Evolutionary conservation across 2,888 invertebrate species (phyloP).

Genomic region (Alitta virens): DNA sequence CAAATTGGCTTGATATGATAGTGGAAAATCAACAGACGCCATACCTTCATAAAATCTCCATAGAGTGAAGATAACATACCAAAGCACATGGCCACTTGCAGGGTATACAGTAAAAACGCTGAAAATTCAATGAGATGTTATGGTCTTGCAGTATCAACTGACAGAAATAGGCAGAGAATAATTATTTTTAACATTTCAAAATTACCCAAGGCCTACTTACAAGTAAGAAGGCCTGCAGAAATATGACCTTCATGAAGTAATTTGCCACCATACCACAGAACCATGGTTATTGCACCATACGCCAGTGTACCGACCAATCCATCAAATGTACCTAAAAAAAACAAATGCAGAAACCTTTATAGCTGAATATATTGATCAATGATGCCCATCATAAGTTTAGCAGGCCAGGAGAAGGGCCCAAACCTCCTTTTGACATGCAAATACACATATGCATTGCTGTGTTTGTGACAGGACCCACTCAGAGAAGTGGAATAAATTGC

Average conservation of each 20-base stretch:
- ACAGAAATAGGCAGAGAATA: no score
- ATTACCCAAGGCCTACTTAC: no score
- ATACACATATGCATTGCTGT: no score
- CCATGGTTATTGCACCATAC: constrained; percentile 45
- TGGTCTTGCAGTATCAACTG: neutral
- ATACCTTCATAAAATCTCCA: constrained; percentile 54
- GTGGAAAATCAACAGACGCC: no score
- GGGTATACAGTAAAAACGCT: constrained; percentile 54
- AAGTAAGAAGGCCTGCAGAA: constrained; percentile 49
- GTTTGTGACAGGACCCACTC: no score
- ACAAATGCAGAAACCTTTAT: neutral
- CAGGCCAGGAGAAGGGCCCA: no score
- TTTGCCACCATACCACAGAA: constrained; percentile 56
- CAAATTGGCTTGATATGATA: neutral
- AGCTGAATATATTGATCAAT: no score
- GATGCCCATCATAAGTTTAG: no score
- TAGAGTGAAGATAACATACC: constrained; percentile 50
- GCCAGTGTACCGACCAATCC: constrained; percentile 44
- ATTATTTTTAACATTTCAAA: no score
- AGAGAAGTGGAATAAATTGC: no score
- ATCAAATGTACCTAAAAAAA: constrained; percentile 42
- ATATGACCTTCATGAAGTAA: constrained; percentile 46
- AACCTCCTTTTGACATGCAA: no score
- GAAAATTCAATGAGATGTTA: constrained; percentile 20
- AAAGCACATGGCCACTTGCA: constrained; percentile 54